Evolutionary conservation across 2,113 vertebrate species (phyloP).

Genomic region (Takifugu bimaculatus): DNA sequence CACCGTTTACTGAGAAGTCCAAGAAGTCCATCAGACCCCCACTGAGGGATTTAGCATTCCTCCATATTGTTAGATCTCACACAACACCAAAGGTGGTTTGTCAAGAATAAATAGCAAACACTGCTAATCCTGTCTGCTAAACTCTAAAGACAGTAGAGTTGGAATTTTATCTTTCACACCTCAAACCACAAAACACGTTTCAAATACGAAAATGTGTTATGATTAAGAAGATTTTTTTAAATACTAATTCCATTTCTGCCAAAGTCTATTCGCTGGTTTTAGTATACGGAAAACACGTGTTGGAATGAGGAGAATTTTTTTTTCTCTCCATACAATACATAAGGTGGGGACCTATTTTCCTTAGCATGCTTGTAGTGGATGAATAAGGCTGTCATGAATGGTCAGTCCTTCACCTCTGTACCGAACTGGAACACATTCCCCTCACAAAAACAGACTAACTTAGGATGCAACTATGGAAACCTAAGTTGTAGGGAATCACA

Average conservation of each 20-base stretch:
- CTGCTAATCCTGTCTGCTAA: conserved; percentile 19
- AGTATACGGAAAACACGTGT: no score
- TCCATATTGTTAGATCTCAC: conserved; percentile 24
- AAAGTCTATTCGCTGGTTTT: no score
- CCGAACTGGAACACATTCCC: conserved; percentile 16
- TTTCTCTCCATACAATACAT: not conserved
- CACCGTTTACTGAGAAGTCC: conserved; percentile 31
- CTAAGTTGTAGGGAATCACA: conserved; percentile 17
- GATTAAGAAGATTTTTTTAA: not conserved
- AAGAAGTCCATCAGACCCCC: conserved; percentile 43
- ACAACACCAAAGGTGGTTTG: conserved; percentile 16
- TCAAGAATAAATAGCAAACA: conserved; percentile 34
- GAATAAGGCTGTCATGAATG: conserved; percentile 1
- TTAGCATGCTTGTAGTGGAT: not conserved
- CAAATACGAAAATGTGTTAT: not conserved
- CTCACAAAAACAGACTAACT: conserved; percentile 16
- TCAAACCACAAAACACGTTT: not conserved
- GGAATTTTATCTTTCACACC: not conserved
- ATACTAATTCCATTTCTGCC: no score
- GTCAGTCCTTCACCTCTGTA: not conserved
- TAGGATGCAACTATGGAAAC: conserved; percentile 25
- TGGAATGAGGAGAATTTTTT: no score
- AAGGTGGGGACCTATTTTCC: conserved; percentile 7
- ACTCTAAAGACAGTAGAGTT: not conserved
- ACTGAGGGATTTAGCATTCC: conserved; percentile 34